phyloP scores from a whole-genome alignment of 2,113 vertebrate species.

The Pedetes capensis region DNA sequence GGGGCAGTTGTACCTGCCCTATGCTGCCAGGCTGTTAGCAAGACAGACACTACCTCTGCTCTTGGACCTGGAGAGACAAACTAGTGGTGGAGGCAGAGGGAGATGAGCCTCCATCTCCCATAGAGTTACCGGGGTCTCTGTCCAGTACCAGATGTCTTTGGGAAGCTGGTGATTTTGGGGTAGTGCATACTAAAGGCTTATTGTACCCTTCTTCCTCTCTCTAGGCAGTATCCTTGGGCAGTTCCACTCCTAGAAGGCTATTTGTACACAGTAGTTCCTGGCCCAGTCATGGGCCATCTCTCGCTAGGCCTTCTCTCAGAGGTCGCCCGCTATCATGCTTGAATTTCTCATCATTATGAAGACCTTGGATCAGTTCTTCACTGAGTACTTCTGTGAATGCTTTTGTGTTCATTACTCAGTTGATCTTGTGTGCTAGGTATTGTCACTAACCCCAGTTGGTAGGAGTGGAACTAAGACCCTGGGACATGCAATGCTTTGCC shows the following conservation, averaged over 20 bases:
- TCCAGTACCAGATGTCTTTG: neutral
- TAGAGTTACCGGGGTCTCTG: neutral
- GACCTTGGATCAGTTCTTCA: neutral
- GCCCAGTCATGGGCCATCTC: neutral
- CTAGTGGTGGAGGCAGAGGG: neutral
- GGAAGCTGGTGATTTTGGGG: neutral
- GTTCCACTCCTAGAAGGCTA: neutral
- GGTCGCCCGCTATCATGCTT: neutral
- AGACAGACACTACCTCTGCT: neutral
- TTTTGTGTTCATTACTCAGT: fast-evolving
- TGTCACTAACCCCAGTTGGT: neutral
- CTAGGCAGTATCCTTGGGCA: neutral
- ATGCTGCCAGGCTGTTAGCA: neutral
- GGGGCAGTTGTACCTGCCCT: neutral
- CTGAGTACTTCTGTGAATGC: neutral
- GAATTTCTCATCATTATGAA: neutral
- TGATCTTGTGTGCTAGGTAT: neutral
- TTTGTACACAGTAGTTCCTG: neutral
- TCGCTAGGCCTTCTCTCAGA: neutral
- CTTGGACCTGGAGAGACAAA: neutral
- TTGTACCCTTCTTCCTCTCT: neutral
- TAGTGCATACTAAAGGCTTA: neutral
- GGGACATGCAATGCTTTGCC: neutral
- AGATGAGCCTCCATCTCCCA: too few species aligned
- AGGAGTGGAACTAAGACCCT: neutral